Evolutionary conservation across 2,888 invertebrate species (phyloP), one percentile per base, ranked within the genome.

Genomic region (Isoperla grammatica): DNA sequence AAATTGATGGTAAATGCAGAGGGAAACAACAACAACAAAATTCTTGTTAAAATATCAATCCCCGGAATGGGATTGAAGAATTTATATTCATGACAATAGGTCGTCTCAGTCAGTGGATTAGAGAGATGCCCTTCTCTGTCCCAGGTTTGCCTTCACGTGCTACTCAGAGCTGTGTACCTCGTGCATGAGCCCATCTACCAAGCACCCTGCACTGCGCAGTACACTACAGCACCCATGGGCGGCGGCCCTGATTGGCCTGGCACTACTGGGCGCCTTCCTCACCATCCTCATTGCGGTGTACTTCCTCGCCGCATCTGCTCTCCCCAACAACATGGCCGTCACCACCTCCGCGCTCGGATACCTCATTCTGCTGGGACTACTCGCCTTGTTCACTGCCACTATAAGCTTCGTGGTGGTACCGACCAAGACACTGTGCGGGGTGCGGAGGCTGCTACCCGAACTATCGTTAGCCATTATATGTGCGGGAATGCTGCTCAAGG

Each of bases 391-490:
- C 63, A 69, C 70, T 2, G 68, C 74, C 40, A 63, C 62, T 45
- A 54, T 66, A 17, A 61, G 61, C 19, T 64, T 65, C 50, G 58
- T 66, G 9, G 20, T 64, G 42, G 57, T 63, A 55, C 73, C 75
- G 4, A 70, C 70, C 0, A 68, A 67, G 9, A 69, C 69, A 11
- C 69, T 74, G 1, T 78, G 77, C 62, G 73, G 71, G 6, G 68
- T 75, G 9, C 69, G 77, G n/a, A 67, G 75, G 50, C 75, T 77
- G 65, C 67, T 71, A 29, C 71, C 75, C 15, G 75, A 75, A 6
- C 65, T 76, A 12, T 71, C 74, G 9, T 78, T 77, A 63, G 70
- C 74, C 11, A 67, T 75, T 37, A 70, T 73, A 23, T 76, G 75
- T 61, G 68, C 74, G 13, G 73, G 74, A 2, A 70, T 77, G 65